phyloP scores from a whole-genome alignment of 2,113 vertebrate species.

The Clinocottus analis region DNA sequence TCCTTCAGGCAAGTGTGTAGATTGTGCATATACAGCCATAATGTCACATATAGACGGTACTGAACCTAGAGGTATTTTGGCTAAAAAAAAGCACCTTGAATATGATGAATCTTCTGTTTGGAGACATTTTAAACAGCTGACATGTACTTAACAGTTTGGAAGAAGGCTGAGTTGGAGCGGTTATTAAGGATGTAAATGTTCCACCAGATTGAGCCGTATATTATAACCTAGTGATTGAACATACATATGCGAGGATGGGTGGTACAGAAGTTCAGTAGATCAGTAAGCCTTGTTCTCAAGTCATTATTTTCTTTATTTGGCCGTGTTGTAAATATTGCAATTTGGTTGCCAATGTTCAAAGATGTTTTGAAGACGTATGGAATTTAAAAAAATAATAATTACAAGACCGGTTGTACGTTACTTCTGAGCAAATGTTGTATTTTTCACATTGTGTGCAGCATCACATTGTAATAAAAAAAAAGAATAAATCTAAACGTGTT shows the following conservation, averaged over 20 bases:
- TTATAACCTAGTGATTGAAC: not conserved
- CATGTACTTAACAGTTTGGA: not conserved
- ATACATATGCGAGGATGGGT: not conserved
- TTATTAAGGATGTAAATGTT: not conserved
- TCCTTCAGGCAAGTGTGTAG: not conserved
- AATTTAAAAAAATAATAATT: no score
- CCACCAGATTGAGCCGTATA: constrained; percentile 50
- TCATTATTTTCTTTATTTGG: not conserved
- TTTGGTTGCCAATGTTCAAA: no score
- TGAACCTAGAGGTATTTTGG: not conserved
- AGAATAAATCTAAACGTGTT: not conserved
- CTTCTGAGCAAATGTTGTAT: not conserved
- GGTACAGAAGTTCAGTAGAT: not conserved
- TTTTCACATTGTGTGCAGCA: not conserved
- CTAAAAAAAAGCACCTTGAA: not conserved
- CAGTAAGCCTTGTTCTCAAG: not conserved
- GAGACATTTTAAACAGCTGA: not conserved
- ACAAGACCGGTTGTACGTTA: not conserved
- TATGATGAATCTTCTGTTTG: not conserved
- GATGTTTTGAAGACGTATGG: no score
- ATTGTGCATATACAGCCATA: not conserved
- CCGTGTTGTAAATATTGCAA: not conserved
- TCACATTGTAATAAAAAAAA: not conserved
- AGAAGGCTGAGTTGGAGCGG: not conserved
- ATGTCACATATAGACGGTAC: not conserved